Evolutionary conservation across 2,797 vertebrate genomes (phyloP).

Genomic region (Prionace glauca): DNA sequence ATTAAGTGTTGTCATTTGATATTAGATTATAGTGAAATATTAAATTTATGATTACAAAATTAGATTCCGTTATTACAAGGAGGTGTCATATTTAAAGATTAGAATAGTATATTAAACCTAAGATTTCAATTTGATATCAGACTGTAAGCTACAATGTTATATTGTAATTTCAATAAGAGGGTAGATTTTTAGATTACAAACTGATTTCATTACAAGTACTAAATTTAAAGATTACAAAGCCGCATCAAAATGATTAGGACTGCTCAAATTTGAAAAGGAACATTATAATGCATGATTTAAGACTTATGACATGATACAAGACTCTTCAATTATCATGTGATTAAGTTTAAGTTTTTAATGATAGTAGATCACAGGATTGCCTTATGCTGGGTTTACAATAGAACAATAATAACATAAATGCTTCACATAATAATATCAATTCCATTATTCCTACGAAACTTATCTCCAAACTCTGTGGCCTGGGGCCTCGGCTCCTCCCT

Average conservation of each 20-base stretch:
- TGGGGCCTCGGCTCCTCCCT: too few relatives aligned
- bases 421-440: background rate
- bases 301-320: background rate
- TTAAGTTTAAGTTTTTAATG: background rate
- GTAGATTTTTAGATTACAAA: background rate
- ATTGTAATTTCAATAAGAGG: background rate
- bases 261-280: background rate
- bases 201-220: background rate
- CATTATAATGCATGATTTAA: background rate
- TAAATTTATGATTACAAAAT: background rate
- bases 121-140: background rate
- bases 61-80: background rate
- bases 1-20: constrained; percentile 10
- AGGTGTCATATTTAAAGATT: background rate
- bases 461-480: too few relatives aligned
- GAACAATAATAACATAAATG: background rate
- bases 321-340: background rate
- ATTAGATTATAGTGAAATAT: constrained; percentile 24
- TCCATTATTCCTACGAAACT: too few relatives aligned
- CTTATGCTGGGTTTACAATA: background rate
- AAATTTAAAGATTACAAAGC: background rate
- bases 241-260: background rate
- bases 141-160: background rate
- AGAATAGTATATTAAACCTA: background rate
- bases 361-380: background rate